Evolutionary conservation across 2,113 vertebrate species (phyloP).

Genomic region (Suricata suricatta): DNA sequence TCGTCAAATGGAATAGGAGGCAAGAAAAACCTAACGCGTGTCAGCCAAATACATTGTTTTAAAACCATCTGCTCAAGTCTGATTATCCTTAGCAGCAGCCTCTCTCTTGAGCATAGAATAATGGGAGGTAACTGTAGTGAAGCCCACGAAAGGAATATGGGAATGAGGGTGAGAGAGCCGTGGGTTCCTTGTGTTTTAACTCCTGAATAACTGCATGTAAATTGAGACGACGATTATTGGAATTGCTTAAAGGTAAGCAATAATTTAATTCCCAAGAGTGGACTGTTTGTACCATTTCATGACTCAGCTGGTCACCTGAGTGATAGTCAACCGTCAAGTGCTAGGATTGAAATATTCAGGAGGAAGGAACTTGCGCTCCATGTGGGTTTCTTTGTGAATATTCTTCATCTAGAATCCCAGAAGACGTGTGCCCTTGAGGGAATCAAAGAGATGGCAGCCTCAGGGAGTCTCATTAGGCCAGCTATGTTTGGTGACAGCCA

Average conservation of each 20-base stretch:
- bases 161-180: neutral
- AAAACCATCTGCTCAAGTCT: neutral
- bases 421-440: neutral
- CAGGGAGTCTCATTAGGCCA: neutral
- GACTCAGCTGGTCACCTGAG: neutral
- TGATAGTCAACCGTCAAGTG: neutral
- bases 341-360: neutral
- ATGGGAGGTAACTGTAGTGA: neutral
- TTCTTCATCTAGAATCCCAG: neutral
- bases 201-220: neutral
- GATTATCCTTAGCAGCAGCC: neutral
- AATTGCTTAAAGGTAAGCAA: conserved; percentile 10
- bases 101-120: neutral
- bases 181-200: neutral
- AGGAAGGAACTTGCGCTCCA: neutral
- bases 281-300: neutral
- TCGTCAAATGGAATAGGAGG: neutral
- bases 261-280: neutral
- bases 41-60: neutral
- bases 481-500: neutral
- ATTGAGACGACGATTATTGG: neutral
- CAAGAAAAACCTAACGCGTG: neutral
- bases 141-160: neutral
- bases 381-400: neutral
- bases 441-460: neutral